Percentiles rank a stretch among this genome's conserved stretches.
These are phyloP conservation scores for Phorcus lineatus DNA, from an alignment of 2,888 invertebrate genomes.

Conservation along the genomic window DNA sequence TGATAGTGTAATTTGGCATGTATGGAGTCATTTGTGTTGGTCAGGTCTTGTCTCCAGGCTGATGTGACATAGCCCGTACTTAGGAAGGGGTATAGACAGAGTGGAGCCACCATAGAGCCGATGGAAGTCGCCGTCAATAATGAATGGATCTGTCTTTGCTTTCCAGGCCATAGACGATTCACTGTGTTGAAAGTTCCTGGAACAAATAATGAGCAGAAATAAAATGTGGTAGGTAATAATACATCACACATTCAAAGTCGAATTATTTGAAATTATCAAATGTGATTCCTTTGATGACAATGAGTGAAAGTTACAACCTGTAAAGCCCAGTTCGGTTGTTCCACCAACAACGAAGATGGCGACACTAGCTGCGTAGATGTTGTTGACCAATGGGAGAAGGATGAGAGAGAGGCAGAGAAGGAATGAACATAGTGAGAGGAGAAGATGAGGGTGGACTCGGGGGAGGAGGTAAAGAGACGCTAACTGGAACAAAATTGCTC, in stretches of 20 bases:
- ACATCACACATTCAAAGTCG: neutral
- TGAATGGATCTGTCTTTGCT: neutral
- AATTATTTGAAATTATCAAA: neutral
- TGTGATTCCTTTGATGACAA: neutral
- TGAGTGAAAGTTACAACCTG: neutral
- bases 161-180: neutral
- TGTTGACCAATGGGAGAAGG: neutral
- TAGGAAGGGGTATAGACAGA: neutral
- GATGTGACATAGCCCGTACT: neutral
- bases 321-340: neutral
- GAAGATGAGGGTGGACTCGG: neutral
- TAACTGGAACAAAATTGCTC: neutral
- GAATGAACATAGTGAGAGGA: neutral
- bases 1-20: neutral
- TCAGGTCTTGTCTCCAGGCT: neutral
- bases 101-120: neutral
- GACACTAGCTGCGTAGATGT: neutral
- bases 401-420: neutral
- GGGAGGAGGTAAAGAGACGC: neutral
- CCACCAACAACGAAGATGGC: neutral
- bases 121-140: neutral
- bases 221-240: neutral
- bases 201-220: neutral
- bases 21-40: neutral
- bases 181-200: neutral